These are phyloP conservation scores for Anas bernieri DNA, from an alignment of 2,797 vertebrate genomes.

Conservation along the genomic window DNA sequence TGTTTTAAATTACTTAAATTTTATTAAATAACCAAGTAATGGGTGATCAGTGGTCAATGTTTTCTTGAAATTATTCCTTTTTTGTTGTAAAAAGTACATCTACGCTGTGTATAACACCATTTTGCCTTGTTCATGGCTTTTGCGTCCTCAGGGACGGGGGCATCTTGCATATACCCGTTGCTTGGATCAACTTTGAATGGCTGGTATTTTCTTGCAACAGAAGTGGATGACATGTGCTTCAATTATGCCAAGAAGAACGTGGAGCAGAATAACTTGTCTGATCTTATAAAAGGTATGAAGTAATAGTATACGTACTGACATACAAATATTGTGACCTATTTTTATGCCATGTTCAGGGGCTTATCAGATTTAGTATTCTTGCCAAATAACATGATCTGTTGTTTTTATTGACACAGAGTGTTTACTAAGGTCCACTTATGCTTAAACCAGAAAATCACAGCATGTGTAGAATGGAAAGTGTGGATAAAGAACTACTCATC, in stretches of 20 bases:
- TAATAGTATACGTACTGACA: background rate
- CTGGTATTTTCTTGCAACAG: constrained; percentile 98
- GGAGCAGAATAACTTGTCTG: constrained; percentile 93
- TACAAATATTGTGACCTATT: background rate
- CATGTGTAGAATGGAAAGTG: background rate
- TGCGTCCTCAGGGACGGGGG: constrained; percentile 88
- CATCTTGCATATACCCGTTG: constrained; percentile 97
- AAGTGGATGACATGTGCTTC: constrained; percentile 98
- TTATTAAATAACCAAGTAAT: background rate
- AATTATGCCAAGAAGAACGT: constrained; percentile 97
- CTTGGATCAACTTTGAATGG: constrained; percentile 97
- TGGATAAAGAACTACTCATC: background rate
- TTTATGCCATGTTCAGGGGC: background rate
- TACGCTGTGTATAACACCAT: rapidly evolving
- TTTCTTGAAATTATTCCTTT: background rate
- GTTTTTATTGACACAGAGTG: background rate
- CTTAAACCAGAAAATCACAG: background rate
- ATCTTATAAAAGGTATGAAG: constrained; percentile 92
- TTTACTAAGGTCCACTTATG: background rate
- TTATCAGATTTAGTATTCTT: background rate
- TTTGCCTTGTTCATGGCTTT: background rate
- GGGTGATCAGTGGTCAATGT: background rate
- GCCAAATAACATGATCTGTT: background rate
- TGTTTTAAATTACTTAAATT: background rate
- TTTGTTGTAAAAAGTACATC: background rate